Evolutionary conservation across 2,113 vertebrate genomes (phyloP), one percentile per base, ranked within the genome.

Genomic region (Calyptommatus sinebrachiatus): DNA sequence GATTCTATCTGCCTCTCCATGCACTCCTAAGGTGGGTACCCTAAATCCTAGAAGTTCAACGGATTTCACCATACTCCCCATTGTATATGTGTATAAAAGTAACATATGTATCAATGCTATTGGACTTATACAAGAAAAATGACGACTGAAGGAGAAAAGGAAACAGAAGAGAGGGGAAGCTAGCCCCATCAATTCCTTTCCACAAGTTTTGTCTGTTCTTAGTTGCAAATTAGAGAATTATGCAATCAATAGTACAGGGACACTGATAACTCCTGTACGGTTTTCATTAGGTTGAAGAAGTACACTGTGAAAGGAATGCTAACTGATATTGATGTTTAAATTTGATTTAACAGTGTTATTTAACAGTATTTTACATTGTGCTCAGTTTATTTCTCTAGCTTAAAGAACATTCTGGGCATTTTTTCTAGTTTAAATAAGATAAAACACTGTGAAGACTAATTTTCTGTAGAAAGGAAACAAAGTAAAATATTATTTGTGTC

Each of bases 341-440:
- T 96, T 95, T 96, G 96, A 96, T 95, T 96, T 95, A 95, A 96
- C 94, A 94, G 81, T 94, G 93, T 91, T 94, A 91, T 94, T 94
- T 95, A 93, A 96, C 95, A 90, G 92, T 86, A 87, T 91, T 84
- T 68, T 89, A 78, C 74, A 72, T 80, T 88, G 88, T 89, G 92
- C 83, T 57, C 84, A 92, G 89, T 95, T 96, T 96, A 92, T 94
- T 93, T 91, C 88, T 93, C 83, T 79, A 86, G 69, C 73, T 88
- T 83, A 89, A 90, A 90, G 89, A 90, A 92, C 80, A 81, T 89
- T 90, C 81, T 83, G 78, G 88, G 77, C 65, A 92, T 88, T 90
- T 88, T 91, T 86, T 82, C 62, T 77, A 84, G 80, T 69, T 86
- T 93, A 93, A 95, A 92, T 79, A 92, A 89, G 86, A 93, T 88